These are phyloP conservation scores for Rosalia funebris DNA, from an alignment of 2,888 invertebrate genomes.

Conservation along the genomic window DNA sequence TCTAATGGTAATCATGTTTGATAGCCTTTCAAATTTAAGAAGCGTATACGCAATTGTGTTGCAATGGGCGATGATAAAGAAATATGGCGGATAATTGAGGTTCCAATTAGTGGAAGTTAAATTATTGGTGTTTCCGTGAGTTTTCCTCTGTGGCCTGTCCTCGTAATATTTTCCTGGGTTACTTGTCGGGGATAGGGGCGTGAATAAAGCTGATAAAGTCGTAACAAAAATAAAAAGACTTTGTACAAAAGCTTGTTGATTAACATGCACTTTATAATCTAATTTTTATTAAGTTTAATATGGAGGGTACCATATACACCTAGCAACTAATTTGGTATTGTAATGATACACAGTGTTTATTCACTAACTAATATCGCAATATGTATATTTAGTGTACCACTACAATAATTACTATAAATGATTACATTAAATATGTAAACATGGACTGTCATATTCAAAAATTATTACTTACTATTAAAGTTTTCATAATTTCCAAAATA, in stretches of 20 bases:
- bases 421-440: conserved; percentile 58
- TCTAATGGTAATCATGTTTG: too few relatives aligned
- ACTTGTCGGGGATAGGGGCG: conserved; percentile 35
- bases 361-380: conserved; percentile 42
- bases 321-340: conserved; percentile 58
- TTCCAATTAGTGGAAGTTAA: too few relatives aligned
- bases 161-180: conserved; percentile 31
- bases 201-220: conserved; percentile 51
- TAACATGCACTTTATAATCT: conserved; percentile 63
- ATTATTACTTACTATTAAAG: conserved; percentile 50
- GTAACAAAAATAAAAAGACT: conserved; percentile 60
- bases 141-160: too few relatives aligned
- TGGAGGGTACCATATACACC: conserved; percentile 65
- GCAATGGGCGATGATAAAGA: too few relatives aligned
- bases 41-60: too few relatives aligned
- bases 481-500: conserved; percentile 53
- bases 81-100: too few relatives aligned
- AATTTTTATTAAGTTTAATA: conserved; percentile 59
- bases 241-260: conserved; percentile 64
- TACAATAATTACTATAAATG: conserved; percentile 49
- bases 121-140: too few relatives aligned
- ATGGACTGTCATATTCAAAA: conserved; percentile 64
- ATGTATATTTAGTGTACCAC: conserved; percentile 45
- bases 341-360: conserved; percentile 46
- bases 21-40: too few relatives aligned